phyloP scores from a whole-genome alignment of 1,140 invertebrate genomes.

The Carcinoscorpius rotundicauda region DNA sequence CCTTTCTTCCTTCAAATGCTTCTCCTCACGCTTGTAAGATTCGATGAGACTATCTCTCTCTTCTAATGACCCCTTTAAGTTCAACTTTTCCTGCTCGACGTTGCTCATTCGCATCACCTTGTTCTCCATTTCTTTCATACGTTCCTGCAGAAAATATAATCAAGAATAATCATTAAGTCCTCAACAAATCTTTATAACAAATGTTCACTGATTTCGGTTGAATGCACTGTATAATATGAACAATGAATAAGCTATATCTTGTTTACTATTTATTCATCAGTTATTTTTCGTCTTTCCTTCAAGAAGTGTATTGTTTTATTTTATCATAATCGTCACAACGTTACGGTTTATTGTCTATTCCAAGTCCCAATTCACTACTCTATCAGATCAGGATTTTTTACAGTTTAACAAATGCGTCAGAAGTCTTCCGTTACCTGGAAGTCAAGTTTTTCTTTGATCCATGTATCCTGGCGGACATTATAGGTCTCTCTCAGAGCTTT shows the following conservation, averaged over 20 bases:
- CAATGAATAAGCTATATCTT: neutral
- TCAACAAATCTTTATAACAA: neutral
- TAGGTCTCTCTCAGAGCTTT: conserved; percentile 52
- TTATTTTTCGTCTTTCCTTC: neutral
- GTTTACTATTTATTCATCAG: neutral
- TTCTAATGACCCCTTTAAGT: conserved; percentile 52
- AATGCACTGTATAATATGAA: neutral
- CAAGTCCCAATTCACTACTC: no score
- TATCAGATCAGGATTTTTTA: no score
- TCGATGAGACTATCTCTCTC: conserved; percentile 62
- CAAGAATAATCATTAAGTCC: neutral
- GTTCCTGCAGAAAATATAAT: conserved; percentile 40
- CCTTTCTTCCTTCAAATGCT: conserved; percentile 53
- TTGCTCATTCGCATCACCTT: conserved; percentile 28
- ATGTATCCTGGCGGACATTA: conserved; percentile 51
- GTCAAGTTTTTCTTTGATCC: conserved; percentile 58
- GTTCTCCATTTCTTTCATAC: conserved; percentile 34
- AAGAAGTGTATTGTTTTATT: no score
- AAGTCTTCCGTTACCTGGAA: conserved; percentile 39
- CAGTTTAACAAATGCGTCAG: no score
- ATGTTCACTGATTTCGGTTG: neutral
- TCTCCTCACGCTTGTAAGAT: conserved; percentile 54
- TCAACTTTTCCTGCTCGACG: conserved; percentile 47
- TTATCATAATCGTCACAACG: no score
- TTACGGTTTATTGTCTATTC: no score